Base-by-base conservation (phyloP, 2,888 invertebrate genomes). In the Polymixis flavicincta region DNA sequence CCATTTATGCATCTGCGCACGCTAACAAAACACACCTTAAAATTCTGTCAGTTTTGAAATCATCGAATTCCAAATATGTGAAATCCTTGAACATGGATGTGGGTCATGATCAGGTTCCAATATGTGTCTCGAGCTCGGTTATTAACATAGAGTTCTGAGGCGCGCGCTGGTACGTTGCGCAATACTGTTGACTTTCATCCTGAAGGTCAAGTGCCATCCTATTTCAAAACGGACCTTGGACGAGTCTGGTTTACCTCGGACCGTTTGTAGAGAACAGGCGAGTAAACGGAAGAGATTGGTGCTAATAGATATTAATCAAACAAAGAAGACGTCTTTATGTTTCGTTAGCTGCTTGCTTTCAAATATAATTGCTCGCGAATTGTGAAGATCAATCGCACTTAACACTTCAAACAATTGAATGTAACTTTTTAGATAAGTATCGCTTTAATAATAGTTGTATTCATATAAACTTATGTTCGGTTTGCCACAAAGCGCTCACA, bases 121-220 rank as follows among this genome's bases (percentile, higher is more conserved):
- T 94, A 93, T 94, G 87, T 92, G 94, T 95, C 94, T 96, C 94
- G 93, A 92, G 87, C 91, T 92, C 92, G 93, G 91, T 92, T 94
- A 96, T 96, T 96, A 96, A 94, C 96, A 96, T 95, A 94, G 93
- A 93, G 92, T 92, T 92, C 90, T 90, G 91, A 92, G 92, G 89
- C 92, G 92, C 92, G 93, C 92, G 91, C 92, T 93, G 93, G 93
- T 94, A 87, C 89, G 92, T 96, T 96, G 94, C 95, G 95, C 94
- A 96, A 95, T 92, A 91, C 89, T 96, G 94, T 96, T 96, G 96
- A 96, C 96, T 96, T 96, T 96, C 96, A 95, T 96, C 95, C 96
- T 93, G 95, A 96, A 96, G 96, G 96, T 96, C 96, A 96, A 96
- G 96, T 93, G 92, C 95, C 96, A 96, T 96, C 96, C 96, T 96